Percentiles rank a stretch among this genome's conserved stretches.
These are phyloP conservation scores for Elysia chlorotica DNA, from an alignment of 1,140 invertebrate genomes.

Conservation along the genomic window DNA sequence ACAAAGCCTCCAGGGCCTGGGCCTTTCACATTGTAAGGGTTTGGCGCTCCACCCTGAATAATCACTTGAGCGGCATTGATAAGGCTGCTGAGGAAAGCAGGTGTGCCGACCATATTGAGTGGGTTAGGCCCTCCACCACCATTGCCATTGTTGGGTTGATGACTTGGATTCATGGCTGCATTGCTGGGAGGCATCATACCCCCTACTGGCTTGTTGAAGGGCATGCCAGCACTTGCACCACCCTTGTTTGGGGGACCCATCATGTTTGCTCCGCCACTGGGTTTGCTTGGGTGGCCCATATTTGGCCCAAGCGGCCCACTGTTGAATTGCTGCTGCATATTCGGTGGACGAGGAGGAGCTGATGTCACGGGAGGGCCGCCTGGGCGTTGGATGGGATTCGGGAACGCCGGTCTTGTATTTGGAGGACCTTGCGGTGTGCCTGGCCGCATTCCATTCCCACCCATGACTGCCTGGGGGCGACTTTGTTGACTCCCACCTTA, in stretches of 20 bases:
- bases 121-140: not conserved
- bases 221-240: no score
- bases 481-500: conserved; percentile 9
- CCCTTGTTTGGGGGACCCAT: conserved; percentile 6
- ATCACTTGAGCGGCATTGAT: conserved; percentile 10
- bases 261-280: not conserved
- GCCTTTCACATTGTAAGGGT: conserved; percentile 8
- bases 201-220: no score
- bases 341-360: not conserved
- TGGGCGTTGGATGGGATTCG: conserved; percentile 48
- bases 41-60: conserved; percentile 10
- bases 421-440: conserved; percentile 24
- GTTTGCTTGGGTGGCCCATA: no score
- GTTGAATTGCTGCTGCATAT: conserved; percentile 20
- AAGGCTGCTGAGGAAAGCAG: conserved; percentile 6
- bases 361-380: conserved; percentile 15
- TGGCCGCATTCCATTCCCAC: conserved; percentile 36
- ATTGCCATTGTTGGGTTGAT: conserved; percentile 4
- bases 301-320: no score
- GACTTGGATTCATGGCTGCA: no score
- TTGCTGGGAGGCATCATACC: no score
- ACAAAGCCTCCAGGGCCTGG: no score
- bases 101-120: conserved; percentile 5
- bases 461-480: conserved; percentile 39
- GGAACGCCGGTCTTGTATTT: conserved; percentile 30